phyloP scores from a whole-genome alignment of 2,888 invertebrate genomes.

The Xylota sylvarum region DNA sequence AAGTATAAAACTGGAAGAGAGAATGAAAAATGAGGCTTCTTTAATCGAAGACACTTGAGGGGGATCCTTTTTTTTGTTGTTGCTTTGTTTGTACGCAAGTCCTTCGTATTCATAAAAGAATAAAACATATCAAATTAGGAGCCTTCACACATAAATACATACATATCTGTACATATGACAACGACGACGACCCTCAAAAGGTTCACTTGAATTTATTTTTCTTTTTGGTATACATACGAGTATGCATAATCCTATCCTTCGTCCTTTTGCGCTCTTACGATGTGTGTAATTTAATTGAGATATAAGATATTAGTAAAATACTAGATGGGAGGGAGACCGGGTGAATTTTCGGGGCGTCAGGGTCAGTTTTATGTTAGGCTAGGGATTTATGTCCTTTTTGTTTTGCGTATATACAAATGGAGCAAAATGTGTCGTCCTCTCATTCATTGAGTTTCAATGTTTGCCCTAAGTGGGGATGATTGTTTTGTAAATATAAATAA shows the following conservation, averaged over 20 bases:
- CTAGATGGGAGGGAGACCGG: not conserved
- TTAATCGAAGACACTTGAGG: conserved; percentile 52
- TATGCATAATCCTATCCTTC: conserved; percentile 49
- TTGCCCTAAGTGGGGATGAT: conserved; percentile 68
- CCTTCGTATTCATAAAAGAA: conserved; percentile 60
- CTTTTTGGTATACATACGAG: not conserved
- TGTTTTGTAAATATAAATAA: conserved; percentile 73
- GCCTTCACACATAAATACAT: conserved; percentile 9
- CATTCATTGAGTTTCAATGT: conserved; percentile 64
- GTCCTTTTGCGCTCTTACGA: conserved; percentile 22
- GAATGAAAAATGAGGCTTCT: conserved; percentile 38
- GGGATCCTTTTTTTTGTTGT: conserved; percentile 26
- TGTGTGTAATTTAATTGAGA: conserved; percentile 74
- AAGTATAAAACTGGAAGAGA: not conserved
- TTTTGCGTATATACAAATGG: conserved; percentile 22
- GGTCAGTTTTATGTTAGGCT: conserved; percentile 61
- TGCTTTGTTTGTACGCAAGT: conserved; percentile 11
- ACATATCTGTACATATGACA: too few relatives aligned
- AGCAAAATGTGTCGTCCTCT: conserved; percentile 10
- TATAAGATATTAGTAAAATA: conserved; percentile 65
- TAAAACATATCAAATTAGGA: conserved; percentile 71
- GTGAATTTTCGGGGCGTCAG: conserved; percentile 2
- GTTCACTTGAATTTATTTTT: conserved; percentile 32
- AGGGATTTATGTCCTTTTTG: conserved; percentile 67
- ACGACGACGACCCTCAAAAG: conserved; percentile 33